phyloP scores from a whole-genome alignment of 1,140 invertebrate genomes.

The Trichogramma pretiosum region DNA sequence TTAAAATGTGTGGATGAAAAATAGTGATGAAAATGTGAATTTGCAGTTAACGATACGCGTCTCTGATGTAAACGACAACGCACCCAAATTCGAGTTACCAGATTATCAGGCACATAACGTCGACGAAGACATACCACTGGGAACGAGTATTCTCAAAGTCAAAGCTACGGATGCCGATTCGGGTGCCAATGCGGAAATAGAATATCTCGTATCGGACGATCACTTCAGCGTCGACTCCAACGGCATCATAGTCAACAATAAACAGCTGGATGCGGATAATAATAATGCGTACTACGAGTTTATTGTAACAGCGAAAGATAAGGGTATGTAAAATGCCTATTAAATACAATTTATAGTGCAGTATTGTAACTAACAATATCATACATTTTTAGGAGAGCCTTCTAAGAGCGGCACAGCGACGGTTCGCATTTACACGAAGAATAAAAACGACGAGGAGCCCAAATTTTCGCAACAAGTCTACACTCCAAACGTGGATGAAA shows the following conservation, averaged over 20 bases:
- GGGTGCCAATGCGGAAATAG: conserved; percentile 86
- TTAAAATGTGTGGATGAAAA: too few relatives aligned
- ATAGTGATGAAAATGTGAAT: too few relatives aligned
- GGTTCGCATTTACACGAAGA: conserved; percentile 88
- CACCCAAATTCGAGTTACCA: conserved; percentile 87
- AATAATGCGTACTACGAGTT: conserved; percentile 96
- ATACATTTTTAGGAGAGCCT: conserved; percentile 63
- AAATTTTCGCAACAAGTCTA: conserved; percentile 95
- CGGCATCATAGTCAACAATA: conserved; percentile 86
- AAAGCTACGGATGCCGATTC: conserved; percentile 89
- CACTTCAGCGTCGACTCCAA: conserved; percentile 87
- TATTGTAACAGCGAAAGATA: conserved; percentile 83
- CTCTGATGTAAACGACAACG: conserved; percentile 92
- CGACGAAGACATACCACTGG: conserved; percentile 84
- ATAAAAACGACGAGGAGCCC: conserved; percentile 92
- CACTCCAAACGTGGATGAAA: conserved; percentile 92
- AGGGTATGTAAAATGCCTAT: too few relatives aligned
- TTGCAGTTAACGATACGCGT: conserved; percentile 78
- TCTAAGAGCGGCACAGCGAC: conserved; percentile 85
- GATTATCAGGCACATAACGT: conserved; percentile 94
- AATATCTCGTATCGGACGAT: conserved; percentile 84
- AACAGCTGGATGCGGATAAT: conserved; percentile 87
- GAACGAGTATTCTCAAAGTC: conserved; percentile 83
- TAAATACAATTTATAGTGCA: too few relatives aligned
- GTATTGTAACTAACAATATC: background rate